Conservation (phyloP, 2,797 vertebrate genomes). For the Chaetodon trifasciatus region DNA sequence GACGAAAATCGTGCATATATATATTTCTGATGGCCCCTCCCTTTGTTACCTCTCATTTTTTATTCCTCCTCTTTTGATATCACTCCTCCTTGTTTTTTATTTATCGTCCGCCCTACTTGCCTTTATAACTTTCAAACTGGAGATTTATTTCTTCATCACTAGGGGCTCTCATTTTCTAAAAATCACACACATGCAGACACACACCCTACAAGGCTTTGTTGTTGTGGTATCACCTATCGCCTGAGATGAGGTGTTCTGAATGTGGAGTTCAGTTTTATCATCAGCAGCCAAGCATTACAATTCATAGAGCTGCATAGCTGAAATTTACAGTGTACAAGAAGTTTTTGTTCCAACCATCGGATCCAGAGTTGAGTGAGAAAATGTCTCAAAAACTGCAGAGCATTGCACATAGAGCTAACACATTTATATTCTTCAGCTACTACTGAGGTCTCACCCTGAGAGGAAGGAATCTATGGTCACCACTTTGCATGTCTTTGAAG, state of each 20-base stretch:
- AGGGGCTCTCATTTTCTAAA: slow-evolving; percentile 21
- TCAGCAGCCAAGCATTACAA: background rate
- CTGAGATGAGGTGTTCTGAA: background rate
- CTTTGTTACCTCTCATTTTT: slow-evolving; percentile 14
- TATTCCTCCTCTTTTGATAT: slow-evolving; percentile 33
- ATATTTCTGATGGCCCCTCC: slow-evolving; percentile 55
- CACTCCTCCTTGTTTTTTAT: slow-evolving; percentile 42
- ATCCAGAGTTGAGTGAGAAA: background rate
- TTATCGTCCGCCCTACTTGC: slow-evolving; percentile 22
- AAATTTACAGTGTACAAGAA: background rate
- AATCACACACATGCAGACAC: slow-evolving; percentile 8
- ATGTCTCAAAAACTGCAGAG: too few species aligned
- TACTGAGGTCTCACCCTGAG: background rate
- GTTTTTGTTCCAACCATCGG: background rate
- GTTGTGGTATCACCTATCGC: slow-evolving; percentile 38
- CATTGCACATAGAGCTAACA: background rate
- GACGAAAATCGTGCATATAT: slow-evolving; percentile 42
- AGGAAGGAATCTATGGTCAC: background rate
- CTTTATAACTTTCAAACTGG: slow-evolving; percentile 7
- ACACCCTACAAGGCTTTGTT: slow-evolving; percentile 37
- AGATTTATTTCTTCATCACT: slow-evolving; percentile 25
- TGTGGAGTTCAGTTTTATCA: background rate
- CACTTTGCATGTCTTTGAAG: too few species aligned
- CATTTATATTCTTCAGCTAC: background rate
- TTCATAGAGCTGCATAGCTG: background rate